These are phyloP conservation scores for Zaprionus bogoriensis DNA, from an alignment of 2,888 invertebrate genomes.

Conservation along the genomic window DNA sequence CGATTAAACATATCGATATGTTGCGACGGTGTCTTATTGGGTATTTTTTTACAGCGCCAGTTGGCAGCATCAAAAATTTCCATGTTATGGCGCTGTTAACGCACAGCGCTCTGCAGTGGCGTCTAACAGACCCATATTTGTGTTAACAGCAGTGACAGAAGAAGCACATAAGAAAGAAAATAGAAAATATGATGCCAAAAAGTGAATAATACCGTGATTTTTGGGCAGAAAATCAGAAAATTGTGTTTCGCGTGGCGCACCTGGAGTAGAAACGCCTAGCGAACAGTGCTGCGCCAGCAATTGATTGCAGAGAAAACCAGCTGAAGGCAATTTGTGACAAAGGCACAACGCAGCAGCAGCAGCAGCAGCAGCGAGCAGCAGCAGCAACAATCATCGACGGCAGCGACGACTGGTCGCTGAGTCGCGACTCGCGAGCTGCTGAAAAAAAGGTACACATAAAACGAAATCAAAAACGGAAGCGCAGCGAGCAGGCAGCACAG, in stretches of 20 bases:
- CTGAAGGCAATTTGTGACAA: constrained; percentile 35
- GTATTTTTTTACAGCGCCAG: constrained; percentile 4
- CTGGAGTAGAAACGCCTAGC: constrained; percentile 41
- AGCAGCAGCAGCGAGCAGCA: constrained; percentile 15
- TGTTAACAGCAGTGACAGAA: constrained; percentile 32
- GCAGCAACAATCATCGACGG: constrained; percentile 39
- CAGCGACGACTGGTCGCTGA: constrained; percentile 28
- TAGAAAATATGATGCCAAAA: constrained; percentile 66
- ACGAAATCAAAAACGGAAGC: background rate
- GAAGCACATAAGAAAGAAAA: constrained; percentile 59
- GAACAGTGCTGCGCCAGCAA: constrained; percentile 30
- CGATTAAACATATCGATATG: background rate
- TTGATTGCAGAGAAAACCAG: constrained; percentile 16
- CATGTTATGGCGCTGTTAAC: constrained; percentile 17
- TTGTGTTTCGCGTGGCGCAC: constrained; percentile 36
- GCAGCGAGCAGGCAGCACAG: background rate
- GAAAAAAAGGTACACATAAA: constrained; percentile 60
- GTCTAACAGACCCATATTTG: background rate
- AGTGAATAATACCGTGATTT: constrained; percentile 57
- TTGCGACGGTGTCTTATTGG: background rate
- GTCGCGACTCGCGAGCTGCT: constrained; percentile 38
- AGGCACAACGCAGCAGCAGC: constrained; percentile 33
- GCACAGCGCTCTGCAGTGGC: constrained; percentile 14
- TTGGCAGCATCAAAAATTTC: constrained; percentile 33
- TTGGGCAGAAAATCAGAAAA: constrained; percentile 35